These are phyloP conservation scores for Itoplectis maculator DNA, from an alignment of 2,888 invertebrate genomes.

Conservation along the genomic window DNA sequence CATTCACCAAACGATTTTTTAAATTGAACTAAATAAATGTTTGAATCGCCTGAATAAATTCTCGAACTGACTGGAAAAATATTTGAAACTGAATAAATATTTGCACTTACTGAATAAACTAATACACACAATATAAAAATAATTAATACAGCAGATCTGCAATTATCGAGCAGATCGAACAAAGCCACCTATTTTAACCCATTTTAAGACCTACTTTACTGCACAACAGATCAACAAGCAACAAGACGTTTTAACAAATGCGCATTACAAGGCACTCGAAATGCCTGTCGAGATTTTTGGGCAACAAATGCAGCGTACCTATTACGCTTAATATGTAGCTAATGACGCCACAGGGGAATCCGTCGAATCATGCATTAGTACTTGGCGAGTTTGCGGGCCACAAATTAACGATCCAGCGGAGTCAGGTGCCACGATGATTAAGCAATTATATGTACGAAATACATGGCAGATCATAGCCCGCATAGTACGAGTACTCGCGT, in stretches of 20 bases:
- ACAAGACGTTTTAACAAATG: not conserved
- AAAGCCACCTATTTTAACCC: too few relatives aligned
- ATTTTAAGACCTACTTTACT: too few relatives aligned
- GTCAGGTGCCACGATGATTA: slow-evolving; percentile 15
- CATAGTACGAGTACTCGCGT: not conserved
- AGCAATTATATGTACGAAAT: slow-evolving; percentile 36
- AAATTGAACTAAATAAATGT: too few relatives aligned
- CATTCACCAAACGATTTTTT: too few relatives aligned
- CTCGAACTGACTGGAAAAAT: too few relatives aligned
- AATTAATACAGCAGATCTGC: too few relatives aligned
- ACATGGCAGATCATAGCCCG: slow-evolving; percentile 36
- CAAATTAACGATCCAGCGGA: slow-evolving; percentile 7
- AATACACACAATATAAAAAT: too few relatives aligned
- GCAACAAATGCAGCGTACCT: slow-evolving; percentile 10
- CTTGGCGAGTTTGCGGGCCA: slow-evolving; percentile 2
- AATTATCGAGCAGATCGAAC: too few relatives aligned
- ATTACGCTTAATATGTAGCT: slow-evolving; percentile 3
- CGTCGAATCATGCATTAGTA: slow-evolving; percentile 18
- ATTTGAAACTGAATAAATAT: too few relatives aligned
- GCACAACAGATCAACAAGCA: not conserved
- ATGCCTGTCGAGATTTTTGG: slow-evolving; percentile 8
- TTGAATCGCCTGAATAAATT: too few relatives aligned
- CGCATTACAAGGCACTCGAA: not conserved
- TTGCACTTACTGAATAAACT: too few relatives aligned
- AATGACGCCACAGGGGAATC: slow-evolving; percentile 12